Evolutionary conservation across 2,797 vertebrate species (phyloP).

Genomic region (Peromyscus melanophrys): DNA sequence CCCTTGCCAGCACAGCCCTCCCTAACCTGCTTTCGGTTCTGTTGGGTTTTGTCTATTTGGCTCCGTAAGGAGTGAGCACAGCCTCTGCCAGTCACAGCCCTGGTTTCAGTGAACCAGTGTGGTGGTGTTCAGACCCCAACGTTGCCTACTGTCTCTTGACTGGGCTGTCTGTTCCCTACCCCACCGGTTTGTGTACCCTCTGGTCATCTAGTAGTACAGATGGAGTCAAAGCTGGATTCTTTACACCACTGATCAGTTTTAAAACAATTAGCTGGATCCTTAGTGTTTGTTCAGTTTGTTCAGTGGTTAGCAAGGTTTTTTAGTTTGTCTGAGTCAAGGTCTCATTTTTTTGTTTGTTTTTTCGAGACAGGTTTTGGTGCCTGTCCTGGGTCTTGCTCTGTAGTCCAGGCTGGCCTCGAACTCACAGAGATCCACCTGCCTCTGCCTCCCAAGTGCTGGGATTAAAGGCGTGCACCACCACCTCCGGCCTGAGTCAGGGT

Average conservation of each 20-base stretch:
- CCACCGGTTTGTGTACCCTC: not conserved
- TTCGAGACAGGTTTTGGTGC: too few species aligned
- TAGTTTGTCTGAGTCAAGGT: not conserved
- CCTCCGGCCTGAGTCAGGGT: not conserved
- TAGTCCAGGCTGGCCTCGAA: too few species aligned
- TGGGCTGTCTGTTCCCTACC: not conserved
- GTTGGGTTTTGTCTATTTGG: not conserved
- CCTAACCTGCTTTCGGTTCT: not conserved
- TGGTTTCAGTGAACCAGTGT: too few species aligned
- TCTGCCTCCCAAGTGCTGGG: too few species aligned
- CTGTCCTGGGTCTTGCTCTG: too few species aligned
- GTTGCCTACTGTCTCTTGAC: not conserved
- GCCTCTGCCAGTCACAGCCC: not conserved
- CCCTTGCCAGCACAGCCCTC: not conserved
- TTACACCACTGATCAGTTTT: not conserved
- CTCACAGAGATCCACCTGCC: too few species aligned
- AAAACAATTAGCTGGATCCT: not conserved
- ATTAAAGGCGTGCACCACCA: too few species aligned
- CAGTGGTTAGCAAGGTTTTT: not conserved
- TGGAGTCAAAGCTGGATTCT: not conserved
- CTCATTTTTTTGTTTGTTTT: not conserved
- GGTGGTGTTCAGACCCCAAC: not conserved
- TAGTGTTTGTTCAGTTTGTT: not conserved
- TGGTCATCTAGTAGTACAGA: not conserved
- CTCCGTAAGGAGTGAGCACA: not conserved